Base-by-base conservation (phyloP, 2,113 vertebrate genomes). In the Abramis brama region DNA sequence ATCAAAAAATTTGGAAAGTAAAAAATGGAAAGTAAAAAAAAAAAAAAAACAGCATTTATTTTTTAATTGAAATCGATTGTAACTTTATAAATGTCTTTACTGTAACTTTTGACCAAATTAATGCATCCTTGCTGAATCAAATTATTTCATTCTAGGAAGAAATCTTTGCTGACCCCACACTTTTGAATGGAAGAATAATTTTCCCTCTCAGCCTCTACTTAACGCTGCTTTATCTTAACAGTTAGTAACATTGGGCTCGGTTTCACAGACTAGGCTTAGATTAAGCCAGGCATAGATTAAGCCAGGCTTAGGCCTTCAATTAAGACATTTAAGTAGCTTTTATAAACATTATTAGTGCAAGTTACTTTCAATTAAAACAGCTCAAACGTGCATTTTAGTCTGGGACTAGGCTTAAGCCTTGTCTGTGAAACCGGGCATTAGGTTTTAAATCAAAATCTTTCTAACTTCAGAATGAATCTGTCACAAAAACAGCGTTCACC, bases 401-500 rank as follows among this genome's bases (percentile, higher is more conserved):
- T 43, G 8, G 43, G 43, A 43, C 43, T 43, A 43, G 43, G 39
- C 39, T 39, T 39, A 39, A 39, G 36, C 36, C 5, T 39, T 33
- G 33, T 39, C 36, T 43, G 39, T 8, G 39, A 43, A 43, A 43
- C 39, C 7, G 8, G 1, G 39, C 39, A 43, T 43, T 8, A 2
- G 13, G 39, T 74, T 60, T 60, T 60, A 60, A 23, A 60, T 23
- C 70, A 45, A 11, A 11, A 74, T 45, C 39, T 74, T 74, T 45
- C 55, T 23, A 57, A 43, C 8, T 43, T 43, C 43, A 43, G 43
- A 43, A 43, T 43, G 43, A 43, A 43, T 43, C 4, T 50, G n/a
- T 33, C 19, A n/a, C 1, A 81, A 50, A 82, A 50, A 33, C 27
- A 73, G 50, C 0, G 4, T 59, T 82, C 50, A 96, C 96, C 96